Percentiles rank a stretch among this genome's conserved stretches.
Conservation (phyloP, 1,140 invertebrate species). For the Cydia fagiglandana region DNA sequence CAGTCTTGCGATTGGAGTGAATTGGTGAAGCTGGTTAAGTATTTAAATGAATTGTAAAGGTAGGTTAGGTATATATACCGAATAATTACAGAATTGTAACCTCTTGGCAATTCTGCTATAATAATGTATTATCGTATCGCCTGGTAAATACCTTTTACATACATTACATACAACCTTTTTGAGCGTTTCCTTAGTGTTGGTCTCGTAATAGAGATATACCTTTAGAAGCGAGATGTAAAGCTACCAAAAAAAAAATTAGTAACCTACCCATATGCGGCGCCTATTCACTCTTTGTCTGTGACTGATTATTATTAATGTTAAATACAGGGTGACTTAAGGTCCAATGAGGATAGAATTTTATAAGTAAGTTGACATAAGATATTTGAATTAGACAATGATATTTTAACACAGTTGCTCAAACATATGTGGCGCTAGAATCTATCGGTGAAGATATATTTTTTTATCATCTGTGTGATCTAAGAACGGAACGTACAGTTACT, state of each 20-base stretch:
- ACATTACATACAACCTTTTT: too few relatives aligned
- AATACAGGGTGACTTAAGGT: conserved; percentile 2
- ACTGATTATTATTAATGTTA: not conserved
- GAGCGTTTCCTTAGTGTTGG: too few relatives aligned
- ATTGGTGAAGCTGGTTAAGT: not conserved
- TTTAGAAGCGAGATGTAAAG: too few relatives aligned
- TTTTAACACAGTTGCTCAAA: not conserved
- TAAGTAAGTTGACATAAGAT: not conserved
- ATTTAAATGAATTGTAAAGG: too few relatives aligned
- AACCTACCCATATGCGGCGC: not conserved
- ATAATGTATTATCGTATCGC: too few relatives aligned
- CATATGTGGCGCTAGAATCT: not conserved
- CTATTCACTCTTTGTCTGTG: not conserved
- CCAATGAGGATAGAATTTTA: not conserved
- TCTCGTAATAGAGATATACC: too few relatives aligned
- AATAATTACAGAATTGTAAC: too few relatives aligned
- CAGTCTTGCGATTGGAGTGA: not conserved
- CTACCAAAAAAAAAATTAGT: not conserved
- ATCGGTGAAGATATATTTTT: not conserved
- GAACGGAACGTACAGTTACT: too few relatives aligned
- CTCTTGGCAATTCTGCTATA: too few relatives aligned
- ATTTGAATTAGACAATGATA: too few relatives aligned
- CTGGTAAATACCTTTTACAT: too few relatives aligned
- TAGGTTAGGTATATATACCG: too few relatives aligned
- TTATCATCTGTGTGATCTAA: not conserved